Evolutionary conservation across 1,140 invertebrate genomes (phyloP), one percentile per base, ranked within the genome.

Genomic region (Medauroidea extradentata): DNA sequence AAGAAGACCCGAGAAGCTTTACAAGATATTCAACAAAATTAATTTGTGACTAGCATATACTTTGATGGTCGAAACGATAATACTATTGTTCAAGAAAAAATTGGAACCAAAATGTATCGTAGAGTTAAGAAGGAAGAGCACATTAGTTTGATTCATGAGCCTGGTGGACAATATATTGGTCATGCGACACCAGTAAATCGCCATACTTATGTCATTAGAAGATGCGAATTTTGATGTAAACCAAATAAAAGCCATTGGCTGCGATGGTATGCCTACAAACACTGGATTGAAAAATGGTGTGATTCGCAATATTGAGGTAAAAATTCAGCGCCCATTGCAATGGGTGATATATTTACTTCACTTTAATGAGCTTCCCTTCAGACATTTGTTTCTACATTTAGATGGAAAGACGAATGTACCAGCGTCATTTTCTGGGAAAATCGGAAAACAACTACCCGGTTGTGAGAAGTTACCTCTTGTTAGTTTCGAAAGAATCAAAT

Each of bases 391-490:
- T 7, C 25, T 11, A 53, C 18, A 27, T 2, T 13, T 11, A 29
- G 21, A 53, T 5, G 18, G 23, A 53, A 13, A 53, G 24, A 34
- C 9, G 5, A 34, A 7, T 11, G 14, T 1, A 53, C 23, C 8
- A 27, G 51, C 29, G 29, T 53, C 29, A 53, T 53, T 34, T 13
- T 25, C 29, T 27, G 29, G 8, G 29, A 27, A 53, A 53, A 34
- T 53, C 24, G 29, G 51, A 14, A 34, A 53, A 27, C 24, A 34
- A 53, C 51, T 34, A 18, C 11, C 2, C 24, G 51, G 19, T 9
- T 53, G 24, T 53, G 51, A 53, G 29, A 53, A 53, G 24, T 53
- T 53, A 53, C 24, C 51, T 21, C 11, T 53, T 53, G 24, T 27
- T 18, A 53, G 24, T 53, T 53, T 53, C 18, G 23, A 53, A 53